phyloP scores from a whole-genome alignment of 2,113 vertebrate genomes.

The Coreoperca whiteheadi region DNA sequence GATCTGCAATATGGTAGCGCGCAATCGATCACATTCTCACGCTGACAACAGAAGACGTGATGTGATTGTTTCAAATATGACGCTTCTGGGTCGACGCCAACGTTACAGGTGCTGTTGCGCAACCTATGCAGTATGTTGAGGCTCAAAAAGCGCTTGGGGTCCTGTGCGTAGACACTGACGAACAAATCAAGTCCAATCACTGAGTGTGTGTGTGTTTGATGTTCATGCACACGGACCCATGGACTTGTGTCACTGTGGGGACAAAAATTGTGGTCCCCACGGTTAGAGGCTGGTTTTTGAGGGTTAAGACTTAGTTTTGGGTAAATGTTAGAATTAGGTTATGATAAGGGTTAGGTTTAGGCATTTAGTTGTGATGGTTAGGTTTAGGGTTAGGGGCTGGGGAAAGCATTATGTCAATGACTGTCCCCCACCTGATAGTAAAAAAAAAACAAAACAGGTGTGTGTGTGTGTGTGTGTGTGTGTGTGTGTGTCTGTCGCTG shows the following conservation, averaged over 20 bases:
- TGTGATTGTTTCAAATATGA: constrained; percentile 23
- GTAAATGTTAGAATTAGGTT: too few species aligned
- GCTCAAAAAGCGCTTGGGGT: constrained; percentile 29
- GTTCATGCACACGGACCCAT: too few species aligned
- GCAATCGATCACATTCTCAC: constrained; percentile 20
- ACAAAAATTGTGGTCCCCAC: too few species aligned
- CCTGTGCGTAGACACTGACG: constrained; percentile 67
- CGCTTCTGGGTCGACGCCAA: constrained; percentile 10
- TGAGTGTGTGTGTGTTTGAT: constrained; percentile 19
- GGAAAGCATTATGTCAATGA: too few species aligned
- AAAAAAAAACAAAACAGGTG: neutral
- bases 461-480: constrained; percentile 11
- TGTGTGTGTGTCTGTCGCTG: constrained; percentile 7
- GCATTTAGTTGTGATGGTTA: too few species aligned
- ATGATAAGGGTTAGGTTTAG: too few species aligned
- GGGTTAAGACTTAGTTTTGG: too few species aligned
- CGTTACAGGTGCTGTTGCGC: constrained; percentile 60
- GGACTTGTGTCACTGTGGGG: too few species aligned
- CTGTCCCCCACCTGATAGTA: too few species aligned
- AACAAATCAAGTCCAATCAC: constrained; percentile 68
- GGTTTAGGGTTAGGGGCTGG: too few species aligned
- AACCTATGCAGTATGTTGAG: constrained; percentile 55
- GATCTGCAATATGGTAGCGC: neutral
- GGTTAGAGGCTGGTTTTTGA: too few species aligned
- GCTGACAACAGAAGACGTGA: neutral